These are phyloP conservation scores for Caenorhabditis uteleia DNA, from an alignment of 2,888 invertebrate genomes.

Conservation along the genomic window DNA sequence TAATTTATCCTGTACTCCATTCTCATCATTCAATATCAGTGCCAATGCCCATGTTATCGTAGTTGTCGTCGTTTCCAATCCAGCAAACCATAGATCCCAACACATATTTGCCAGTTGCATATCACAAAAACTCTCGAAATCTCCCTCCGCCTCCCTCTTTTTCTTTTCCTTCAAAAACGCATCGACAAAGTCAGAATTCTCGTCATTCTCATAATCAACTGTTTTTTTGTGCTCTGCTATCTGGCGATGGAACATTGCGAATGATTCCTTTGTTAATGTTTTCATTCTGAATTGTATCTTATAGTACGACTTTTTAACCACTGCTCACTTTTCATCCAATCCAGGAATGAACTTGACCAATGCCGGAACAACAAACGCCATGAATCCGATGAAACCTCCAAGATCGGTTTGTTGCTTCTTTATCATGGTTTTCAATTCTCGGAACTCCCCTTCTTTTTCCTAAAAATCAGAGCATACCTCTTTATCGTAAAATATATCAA, in stretches of 20 bases:
- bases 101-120: constrained; percentile 24
- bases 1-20: constrained; percentile 38
- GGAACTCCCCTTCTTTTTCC: no score
- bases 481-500: no score
- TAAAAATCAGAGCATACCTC: no score
- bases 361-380: no score
- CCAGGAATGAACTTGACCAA: no score
- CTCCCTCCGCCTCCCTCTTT: constrained; percentile 26
- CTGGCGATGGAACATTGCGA: constrained; percentile 24
- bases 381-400: no score
- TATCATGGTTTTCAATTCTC: no score
- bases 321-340: no score
- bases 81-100: constrained; percentile 31
- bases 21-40: constrained; percentile 18
- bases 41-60: constrained; percentile 22
- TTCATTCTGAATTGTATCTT: no score
- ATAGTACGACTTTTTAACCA: no score
- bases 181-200: constrained; percentile 30
- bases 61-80: constrained; percentile 12
- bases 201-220: constrained; percentile 30
- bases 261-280: no score
- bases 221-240: constrained; percentile 28
- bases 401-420: no score
- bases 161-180: constrained; percentile 31
- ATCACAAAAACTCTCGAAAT: constrained; percentile 11